Percentiles rank a stretch among this genome's conserved stretches.
These are phyloP conservation scores for Orthosia cruda DNA, from an alignment of 2,888 invertebrate genomes.

Conservation along the genomic window DNA sequence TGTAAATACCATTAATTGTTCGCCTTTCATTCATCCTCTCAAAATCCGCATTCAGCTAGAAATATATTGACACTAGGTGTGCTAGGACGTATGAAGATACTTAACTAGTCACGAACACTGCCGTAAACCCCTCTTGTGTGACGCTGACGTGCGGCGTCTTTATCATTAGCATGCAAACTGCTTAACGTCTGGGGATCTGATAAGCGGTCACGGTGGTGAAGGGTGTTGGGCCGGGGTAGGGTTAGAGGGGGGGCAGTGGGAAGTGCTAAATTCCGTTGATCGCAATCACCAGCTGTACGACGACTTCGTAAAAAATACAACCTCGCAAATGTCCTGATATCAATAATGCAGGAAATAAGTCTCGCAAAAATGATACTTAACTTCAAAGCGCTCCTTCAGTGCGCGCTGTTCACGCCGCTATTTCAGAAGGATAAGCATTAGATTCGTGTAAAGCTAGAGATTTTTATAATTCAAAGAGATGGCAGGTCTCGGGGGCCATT, in stretches of 20 bases:
- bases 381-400: slow-evolving; percentile 50
- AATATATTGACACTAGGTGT: not conserved
- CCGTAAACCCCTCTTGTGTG: not conserved
- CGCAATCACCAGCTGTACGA: slow-evolving; percentile 39
- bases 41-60: not conserved
- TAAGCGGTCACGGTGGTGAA: not conserved
- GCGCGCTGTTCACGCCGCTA: slow-evolving; percentile 49
- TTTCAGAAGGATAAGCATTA: slow-evolving; percentile 19
- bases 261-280: slow-evolving; percentile 21
- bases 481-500: slow-evolving; percentile 69
- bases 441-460: slow-evolving; percentile 20
- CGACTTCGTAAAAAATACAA: slow-evolving; percentile 66
- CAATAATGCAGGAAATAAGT: slow-evolving; percentile 75
- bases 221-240: not conserved
- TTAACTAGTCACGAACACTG: not conserved
- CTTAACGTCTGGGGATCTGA: not conserved
- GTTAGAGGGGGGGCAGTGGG: not conserved
- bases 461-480: slow-evolving; percentile 71
- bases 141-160: not conserved
- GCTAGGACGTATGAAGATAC: not conserved
- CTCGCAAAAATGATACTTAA: slow-evolving; percentile 70
- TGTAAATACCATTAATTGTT: too few relatives aligned
- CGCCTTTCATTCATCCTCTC: too few relatives aligned
- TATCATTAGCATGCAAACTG: slow-evolving; percentile 17
- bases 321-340: slow-evolving; percentile 71